Conservation (phyloP, 2,888 invertebrate species). For the Pilophorus perplexus region DNA sequence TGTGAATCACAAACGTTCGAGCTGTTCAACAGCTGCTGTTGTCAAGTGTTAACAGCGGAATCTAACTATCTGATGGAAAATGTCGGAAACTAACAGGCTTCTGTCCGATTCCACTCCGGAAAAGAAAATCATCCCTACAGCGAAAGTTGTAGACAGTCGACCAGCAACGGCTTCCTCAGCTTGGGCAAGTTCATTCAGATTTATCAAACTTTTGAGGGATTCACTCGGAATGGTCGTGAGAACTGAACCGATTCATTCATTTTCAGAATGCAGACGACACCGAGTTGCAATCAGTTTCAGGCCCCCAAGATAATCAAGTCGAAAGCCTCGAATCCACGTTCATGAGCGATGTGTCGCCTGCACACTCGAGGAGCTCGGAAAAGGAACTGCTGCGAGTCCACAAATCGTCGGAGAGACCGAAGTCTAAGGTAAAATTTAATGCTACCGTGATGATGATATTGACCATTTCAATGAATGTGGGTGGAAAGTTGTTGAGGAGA, state of each 20-base stretch:
- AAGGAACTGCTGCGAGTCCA: slow-evolving; percentile 22
- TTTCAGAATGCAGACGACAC: slow-evolving; percentile 26
- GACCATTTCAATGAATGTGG: too few species aligned
- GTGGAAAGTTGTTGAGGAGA: too few species aligned
- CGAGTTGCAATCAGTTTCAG: slow-evolving; percentile 7
- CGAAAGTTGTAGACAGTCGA: background rate
- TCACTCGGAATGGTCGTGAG: too few species aligned
- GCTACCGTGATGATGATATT: too few species aligned
- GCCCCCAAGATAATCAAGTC: background rate
- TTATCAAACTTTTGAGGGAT: too few species aligned
- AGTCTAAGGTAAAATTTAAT: slow-evolving; percentile 5
- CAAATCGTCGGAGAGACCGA: slow-evolving; percentile 8
- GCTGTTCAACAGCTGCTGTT: too few species aligned
- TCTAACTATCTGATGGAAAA: too few species aligned
- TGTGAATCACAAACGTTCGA: too few species aligned
- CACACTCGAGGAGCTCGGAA: slow-evolving; percentile 30
- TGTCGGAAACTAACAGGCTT: slow-evolving; percentile 33
- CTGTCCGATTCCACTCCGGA: slow-evolving; percentile 33
- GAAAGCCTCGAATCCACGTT: slow-evolving; percentile 28
- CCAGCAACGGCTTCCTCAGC: slow-evolving; percentile 31
- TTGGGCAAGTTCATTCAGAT: slow-evolving; percentile 32
- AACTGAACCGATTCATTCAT: too few species aligned
- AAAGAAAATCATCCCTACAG: background rate
- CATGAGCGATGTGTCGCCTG: slow-evolving; percentile 28
- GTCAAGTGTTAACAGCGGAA: too few species aligned